Evolutionary conservation across 1,140 invertebrate species (phyloP), one percentile per base, ranked within the genome.

Genomic region (Carposina sasakii): DNA sequence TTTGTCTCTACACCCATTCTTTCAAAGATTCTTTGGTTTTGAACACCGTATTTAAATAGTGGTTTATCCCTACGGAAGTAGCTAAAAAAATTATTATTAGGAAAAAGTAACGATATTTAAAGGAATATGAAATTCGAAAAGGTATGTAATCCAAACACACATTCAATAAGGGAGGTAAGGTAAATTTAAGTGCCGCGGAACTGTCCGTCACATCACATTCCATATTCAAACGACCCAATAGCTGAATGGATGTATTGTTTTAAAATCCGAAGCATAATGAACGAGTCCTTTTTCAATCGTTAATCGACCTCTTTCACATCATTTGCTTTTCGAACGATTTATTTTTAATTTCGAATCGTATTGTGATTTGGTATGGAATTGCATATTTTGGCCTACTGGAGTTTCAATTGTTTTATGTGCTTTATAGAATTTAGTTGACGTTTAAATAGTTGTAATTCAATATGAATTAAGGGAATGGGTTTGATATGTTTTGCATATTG

Each of bases 381-480:
- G 53, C 47, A 53, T 63, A 65, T 61, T 53, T 57, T 52, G 51
- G 53, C 50, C 21, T 63, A 48, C 60, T 41, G 36, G 20, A 47
- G 50, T 46, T 54, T 41, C 54, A 44, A 73, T 70, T 74, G 72
- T 72, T 74, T 76, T 63, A 50, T 61, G 64, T n/a, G n/a, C n/a
- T n/a, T n/a, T n/a, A n/a, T n/a, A n/a, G n/a, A n/a, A n/a, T n/a
- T n/a, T n/a, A n/a, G n/a, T n/a, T n/a, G n/a, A n/a, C n/a, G n/a
- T n/a, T n/a, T n/a, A 57, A 44, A 51, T 51, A 50, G 60, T n/a
- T 63, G 79, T 70, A 81, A 84, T 66, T 81, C 77, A 78, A 84
- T 84, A 84, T 67, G 77, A 77, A 81, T 84, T 81, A 84, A 77
- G 68, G 71, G 73, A 63, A 67, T 51, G 52, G 56, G 43, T 52